Conservation (phyloP, 2,797 vertebrate species). For the Emys orbicularis region DNA sequence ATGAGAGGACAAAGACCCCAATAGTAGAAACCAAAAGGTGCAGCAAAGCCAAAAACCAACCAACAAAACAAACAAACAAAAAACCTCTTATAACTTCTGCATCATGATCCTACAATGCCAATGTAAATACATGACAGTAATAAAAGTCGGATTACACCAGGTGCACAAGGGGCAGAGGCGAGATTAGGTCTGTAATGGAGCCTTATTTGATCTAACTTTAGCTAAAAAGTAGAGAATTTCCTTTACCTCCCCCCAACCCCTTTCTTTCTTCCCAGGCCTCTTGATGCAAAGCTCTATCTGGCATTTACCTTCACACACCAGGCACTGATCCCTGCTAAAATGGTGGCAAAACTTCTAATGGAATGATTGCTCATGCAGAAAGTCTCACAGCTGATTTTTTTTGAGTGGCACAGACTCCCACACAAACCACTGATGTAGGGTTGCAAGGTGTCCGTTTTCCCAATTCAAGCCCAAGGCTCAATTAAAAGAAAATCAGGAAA, state of each 20-base stretch:
- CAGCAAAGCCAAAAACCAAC: not conserved
- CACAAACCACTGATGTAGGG: constrained; percentile 44
- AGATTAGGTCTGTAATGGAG: constrained; percentile 28
- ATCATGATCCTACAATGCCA: not conserved
- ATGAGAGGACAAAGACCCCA: not conserved
- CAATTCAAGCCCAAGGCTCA: constrained; percentile 66
- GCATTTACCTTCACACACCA: constrained; percentile 45
- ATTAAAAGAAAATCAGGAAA: constrained; percentile 57
- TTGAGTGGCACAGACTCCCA: constrained; percentile 34
- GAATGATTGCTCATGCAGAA: constrained; percentile 41
- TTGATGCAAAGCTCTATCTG: constrained; percentile 43
- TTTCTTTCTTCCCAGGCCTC: not conserved
- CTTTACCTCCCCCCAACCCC: not conserved
- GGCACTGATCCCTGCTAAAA: constrained; percentile 46
- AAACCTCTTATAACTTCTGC: not conserved
- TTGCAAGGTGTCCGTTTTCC: constrained; percentile 63
- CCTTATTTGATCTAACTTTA: constrained; percentile 45
- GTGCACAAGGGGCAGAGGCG: not conserved
- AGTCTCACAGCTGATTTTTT: constrained; percentile 46
- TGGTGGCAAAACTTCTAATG: constrained; percentile 49
- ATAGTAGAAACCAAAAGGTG: not conserved
- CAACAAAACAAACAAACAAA: not conserved
- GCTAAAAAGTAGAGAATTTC: not conserved
- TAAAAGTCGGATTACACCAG: not conserved
- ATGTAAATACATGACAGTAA: not conserved